A percentile compares a stretch with the other conserved stretches of the same genome.
Conservation (phyloP, 2,113 vertebrate species). For the Colius striatus region DNA sequence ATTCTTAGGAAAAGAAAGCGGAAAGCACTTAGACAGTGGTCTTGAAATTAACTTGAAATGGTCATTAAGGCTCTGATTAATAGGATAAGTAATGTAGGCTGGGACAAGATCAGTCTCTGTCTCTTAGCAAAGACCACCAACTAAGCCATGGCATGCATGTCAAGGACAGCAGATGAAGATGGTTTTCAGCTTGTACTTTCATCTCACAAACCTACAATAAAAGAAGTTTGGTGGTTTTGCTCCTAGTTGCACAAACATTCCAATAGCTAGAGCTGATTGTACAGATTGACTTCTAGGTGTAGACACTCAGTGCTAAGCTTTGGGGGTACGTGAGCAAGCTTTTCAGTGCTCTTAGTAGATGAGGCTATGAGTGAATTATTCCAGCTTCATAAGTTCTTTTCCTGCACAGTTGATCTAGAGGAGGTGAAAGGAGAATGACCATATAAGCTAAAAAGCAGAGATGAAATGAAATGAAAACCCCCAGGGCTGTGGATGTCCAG, state of each 20-base stretch:
- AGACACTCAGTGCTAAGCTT: not conserved
- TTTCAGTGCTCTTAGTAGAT: not conserved
- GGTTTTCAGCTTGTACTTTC: not conserved
- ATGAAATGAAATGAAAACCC: not conserved
- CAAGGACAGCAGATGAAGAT: not conserved
- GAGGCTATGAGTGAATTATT: not conserved
- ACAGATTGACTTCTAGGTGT: not conserved
- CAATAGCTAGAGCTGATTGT: not conserved
- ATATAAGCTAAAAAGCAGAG: not conserved
- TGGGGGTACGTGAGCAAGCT: not conserved
- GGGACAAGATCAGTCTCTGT: not conserved
- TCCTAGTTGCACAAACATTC: not conserved
- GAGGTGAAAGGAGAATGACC: not conserved
- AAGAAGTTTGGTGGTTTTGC: not conserved
- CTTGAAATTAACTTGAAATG: not conserved
- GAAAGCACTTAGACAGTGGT: not conserved
- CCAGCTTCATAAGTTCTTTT: not conserved
- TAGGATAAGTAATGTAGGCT: not conserved
- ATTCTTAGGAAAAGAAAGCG: not conserved
- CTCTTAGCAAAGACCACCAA: not conserved
- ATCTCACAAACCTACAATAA: not conserved
- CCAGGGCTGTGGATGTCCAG: not conserved
- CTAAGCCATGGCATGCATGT: not conserved
- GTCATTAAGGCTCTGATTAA: not conserved
- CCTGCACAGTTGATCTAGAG: not conserved